Evolutionary conservation across 2,888 invertebrate genomes (phyloP), one percentile per base, ranked within the genome.

Genomic region (Phragmatobia fuliginosa): DNA sequence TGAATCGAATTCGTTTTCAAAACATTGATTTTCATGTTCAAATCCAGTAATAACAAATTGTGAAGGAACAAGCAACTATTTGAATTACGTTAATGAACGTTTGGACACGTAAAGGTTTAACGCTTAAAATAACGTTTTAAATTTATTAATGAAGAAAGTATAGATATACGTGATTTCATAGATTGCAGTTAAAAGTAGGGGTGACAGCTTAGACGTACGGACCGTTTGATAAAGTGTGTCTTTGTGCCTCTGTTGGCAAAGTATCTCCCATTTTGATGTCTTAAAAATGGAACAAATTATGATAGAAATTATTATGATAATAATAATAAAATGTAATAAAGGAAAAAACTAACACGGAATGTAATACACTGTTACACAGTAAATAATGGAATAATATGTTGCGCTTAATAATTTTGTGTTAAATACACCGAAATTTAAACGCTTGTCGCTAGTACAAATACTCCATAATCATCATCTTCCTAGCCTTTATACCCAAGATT

Each of bases 41-140:
- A 64, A 25, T 65, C 28, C 28, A 28, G 21, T 36, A 65, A 36
- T 41, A 65, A 65, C 28, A 32, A 28, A n/a, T 31, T 41, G 41
- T 59, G 45, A 70, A 70, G 58, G 25, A 49, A 56, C 41, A 66
- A 58, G 28, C 62, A 72, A 71, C 65, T 72, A 78, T 82, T 77
- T 60, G 32, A 75, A 62, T 61, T 75, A 38, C 58, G 67, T 72
- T 80, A 81, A 81, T 82, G 72, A 82, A 67, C 64, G 68, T 56
- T 67, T 62, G 56, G 38, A 6, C 74, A 67, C 58, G 67, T 59
- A 59, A 62, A 56, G 14, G 36, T 59, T 63, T 70, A 52, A 67
- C 32, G 36, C 10, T 49, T 59, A 61, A 31, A 64, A 69, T 32
- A 56, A 61, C 60, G 41, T 62, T 68, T 65, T 52, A 58, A 66